phyloP scores from a whole-genome alignment of 2,797 vertebrate genomes.

The Sebastes paucispinis region DNA sequence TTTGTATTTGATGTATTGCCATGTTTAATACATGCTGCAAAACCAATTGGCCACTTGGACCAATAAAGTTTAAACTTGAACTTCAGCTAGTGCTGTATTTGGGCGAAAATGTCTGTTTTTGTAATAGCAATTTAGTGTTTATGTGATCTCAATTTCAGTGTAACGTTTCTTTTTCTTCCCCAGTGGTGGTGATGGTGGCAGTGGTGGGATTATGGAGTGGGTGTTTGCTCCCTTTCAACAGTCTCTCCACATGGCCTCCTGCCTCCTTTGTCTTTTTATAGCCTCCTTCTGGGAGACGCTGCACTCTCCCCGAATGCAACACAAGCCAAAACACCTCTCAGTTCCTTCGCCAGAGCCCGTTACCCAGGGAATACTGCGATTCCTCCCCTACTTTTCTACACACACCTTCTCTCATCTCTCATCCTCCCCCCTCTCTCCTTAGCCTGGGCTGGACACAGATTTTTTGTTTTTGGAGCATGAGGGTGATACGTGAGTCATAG shows the following conservation, averaged over 20 bases:
- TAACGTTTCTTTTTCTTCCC: conserved; percentile 48
- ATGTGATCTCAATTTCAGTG: conserved; percentile 53
- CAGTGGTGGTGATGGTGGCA: conserved; percentile 74
- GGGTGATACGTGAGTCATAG: conserved; percentile 62
- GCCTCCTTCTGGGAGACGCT: conserved; percentile 82
- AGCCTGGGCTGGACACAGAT: conserved; percentile 60
- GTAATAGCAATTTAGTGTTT: conserved; percentile 45
- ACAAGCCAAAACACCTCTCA: conserved; percentile 85
- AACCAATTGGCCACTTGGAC: conserved; percentile 18
- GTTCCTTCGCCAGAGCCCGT: conserved; percentile 83
- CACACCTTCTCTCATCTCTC: conserved; percentile 75
- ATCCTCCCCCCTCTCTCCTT: conserved; percentile 31
- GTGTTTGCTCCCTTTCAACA: conserved; percentile 84
- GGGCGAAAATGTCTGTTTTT: conserved; percentile 15
- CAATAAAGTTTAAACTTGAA: conserved; percentile 1
- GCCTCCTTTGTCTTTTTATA: conserved; percentile 88
- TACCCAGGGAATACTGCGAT: conserved; percentile 79
- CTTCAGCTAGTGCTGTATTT: conserved; percentile 14
- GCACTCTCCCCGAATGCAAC: conserved; percentile 80
- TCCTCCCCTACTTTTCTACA: conserved; percentile 77
- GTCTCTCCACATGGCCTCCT: conserved; percentile 84
- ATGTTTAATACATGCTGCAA: conserved; percentile 30
- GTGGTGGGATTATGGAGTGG: conserved; percentile 80
- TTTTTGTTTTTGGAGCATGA: conserved; percentile 56
- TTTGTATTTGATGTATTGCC: conserved; percentile 22